Percentiles rank a stretch among this genome's conserved stretches.
Evolutionary conservation across 2,888 invertebrate genomes (phyloP).

Genomic region (Smittia sp.): DNA sequence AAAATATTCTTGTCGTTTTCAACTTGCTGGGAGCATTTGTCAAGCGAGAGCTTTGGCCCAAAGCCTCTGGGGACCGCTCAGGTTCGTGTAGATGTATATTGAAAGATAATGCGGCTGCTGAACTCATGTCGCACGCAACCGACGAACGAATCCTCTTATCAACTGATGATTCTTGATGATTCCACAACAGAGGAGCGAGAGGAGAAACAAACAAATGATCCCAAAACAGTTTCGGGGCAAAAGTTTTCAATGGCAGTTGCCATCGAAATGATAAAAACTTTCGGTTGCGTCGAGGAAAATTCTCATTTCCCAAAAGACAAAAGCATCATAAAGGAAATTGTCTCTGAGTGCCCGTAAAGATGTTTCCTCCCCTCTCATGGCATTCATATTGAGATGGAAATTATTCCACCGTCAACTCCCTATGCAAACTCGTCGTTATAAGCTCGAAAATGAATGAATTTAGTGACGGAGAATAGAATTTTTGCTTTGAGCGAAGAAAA

Average conservation of each 20-base stretch:
- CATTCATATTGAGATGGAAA: constrained; percentile 2
- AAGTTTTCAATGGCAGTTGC: neutral
- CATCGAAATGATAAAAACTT: neutral
- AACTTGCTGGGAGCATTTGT: too few relatives aligned
- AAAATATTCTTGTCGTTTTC: too few relatives aligned
- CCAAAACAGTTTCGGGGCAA: neutral
- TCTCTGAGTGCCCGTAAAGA: neutral
- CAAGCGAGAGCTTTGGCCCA: too few relatives aligned
- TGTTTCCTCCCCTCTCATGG: neutral
- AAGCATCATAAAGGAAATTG: constrained; percentile 14
- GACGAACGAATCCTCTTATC: too few relatives aligned
- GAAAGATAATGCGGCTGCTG: too few relatives aligned
- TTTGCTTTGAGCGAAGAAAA: neutral
- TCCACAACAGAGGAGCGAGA: neutral
- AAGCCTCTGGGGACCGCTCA: too few relatives aligned
- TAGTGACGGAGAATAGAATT: neutral
- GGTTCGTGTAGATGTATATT: too few relatives aligned
- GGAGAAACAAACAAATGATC: neutral
- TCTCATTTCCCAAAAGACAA: constrained; percentile 10
- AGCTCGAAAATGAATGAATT: neutral
- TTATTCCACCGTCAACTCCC: neutral
- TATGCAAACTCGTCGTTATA: neutral
- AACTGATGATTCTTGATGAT: neutral
- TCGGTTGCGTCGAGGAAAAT: constrained; percentile 13
- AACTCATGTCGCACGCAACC: too few relatives aligned